Evolutionary conservation across 2,797 vertebrate species (phyloP), one percentile per base, ranked within the genome.

Genomic region (Vultur gryphus): DNA sequence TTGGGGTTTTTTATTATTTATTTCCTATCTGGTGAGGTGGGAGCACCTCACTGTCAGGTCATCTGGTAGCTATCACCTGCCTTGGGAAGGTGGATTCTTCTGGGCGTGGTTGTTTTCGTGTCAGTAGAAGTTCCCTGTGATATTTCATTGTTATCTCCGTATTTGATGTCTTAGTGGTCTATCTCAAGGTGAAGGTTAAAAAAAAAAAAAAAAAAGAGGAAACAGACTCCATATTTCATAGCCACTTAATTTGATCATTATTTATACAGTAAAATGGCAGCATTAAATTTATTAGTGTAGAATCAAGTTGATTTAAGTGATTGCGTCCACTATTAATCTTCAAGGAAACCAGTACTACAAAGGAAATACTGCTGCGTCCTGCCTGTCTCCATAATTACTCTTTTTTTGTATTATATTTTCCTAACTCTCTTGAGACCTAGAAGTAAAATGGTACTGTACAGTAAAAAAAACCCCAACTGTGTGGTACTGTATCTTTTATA

Each of bases 161-260:
- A 3, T 77, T 46, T 81, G 49, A 52, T 52, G 10, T 59, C 39
- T 67, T 28, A 33, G 11, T 70, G 28, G 14, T 70, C 24, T 82
- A 8, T 59, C 54, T 89, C 35, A 58, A 59, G 33, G 16, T 16
- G 11, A 16, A 54, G 29, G 5, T 21, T 73, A 7, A 20, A 57
- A 29, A 48, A n/a, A 9, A 37, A 37, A 15, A 8, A 9, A 28
- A n/a, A 33, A 23, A 18, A 5, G 4, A 14, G 11, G 13, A 72
- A 89, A 31, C 31, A 82, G 49, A 41, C 28, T 80, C 31, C 1
- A 0, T 93, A 25, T 89, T 91, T 96, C 61, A 72, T 89, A 62
- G 16, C 13, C 19, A 51, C 46, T 93, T 93, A 54, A 87, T 69
- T 26, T 79, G 69, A 67, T 95, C 14, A 57, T 92, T 81, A 82